Percentiles rank a stretch among this genome's conserved stretches.
Conservation (phyloP, 2,113 vertebrate species). For the Oncorhynchus masou region DNA sequence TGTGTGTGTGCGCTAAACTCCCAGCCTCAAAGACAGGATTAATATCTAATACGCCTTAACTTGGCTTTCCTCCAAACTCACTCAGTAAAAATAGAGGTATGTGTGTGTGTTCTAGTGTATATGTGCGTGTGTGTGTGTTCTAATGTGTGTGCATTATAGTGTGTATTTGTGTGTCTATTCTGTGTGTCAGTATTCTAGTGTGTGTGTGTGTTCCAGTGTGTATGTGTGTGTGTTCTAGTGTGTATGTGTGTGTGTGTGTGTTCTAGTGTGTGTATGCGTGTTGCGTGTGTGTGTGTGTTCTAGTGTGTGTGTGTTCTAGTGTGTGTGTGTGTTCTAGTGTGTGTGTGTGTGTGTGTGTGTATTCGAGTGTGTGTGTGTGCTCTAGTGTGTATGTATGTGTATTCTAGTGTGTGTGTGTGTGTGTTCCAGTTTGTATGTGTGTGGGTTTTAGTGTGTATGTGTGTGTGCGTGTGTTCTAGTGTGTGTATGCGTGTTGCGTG, state of each 20-base stretch:
- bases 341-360: background rate
- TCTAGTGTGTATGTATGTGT: background rate
- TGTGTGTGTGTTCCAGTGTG: no score
- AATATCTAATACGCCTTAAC: no score
- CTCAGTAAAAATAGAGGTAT: background rate
- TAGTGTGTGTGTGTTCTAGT: background rate
- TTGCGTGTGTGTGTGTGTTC: background rate
- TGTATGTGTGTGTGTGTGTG: background rate
- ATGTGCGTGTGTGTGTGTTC: constrained; percentile 9
- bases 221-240: no score
- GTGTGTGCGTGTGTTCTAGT: background rate
- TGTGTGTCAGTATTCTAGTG: no score
- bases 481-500: background rate
- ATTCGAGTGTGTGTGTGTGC: background rate
- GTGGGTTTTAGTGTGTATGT: background rate
- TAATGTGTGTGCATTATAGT: background rate
- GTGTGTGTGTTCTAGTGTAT: constrained; percentile 1
- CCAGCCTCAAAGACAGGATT: no score
- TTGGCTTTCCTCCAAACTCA: background rate
- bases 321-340: background rate
- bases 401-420: background rate
- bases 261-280: background rate
- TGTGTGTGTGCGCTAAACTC: background rate
- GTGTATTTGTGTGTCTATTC: background rate
- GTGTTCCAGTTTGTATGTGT: background rate